Conservation (phyloP, 2,113 vertebrate genomes). For the Saccopteryx bilineata region DNA sequence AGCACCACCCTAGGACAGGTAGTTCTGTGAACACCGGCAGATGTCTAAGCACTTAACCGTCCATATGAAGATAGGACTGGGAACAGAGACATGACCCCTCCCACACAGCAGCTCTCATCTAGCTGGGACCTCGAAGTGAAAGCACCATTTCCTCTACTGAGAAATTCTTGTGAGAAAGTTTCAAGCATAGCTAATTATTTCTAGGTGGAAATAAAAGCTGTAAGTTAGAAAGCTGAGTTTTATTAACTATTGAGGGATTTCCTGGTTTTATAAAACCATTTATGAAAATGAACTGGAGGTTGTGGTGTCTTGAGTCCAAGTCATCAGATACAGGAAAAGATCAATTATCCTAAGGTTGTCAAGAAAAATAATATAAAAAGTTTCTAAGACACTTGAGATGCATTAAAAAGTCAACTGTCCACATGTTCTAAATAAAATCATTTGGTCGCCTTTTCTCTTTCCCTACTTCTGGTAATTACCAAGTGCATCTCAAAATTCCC, state of each 20-base stretch:
- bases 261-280: neutral
- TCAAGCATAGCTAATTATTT: slow-evolving; percentile 52
- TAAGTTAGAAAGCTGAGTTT: slow-evolving; percentile 18
- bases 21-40: neutral
- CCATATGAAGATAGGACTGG: neutral
- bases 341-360: neutral
- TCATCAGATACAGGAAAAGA: slow-evolving; percentile 29
- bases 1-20: neutral
- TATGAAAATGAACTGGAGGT: neutral
- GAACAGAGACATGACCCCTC: neutral
- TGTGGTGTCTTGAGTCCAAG: neutral
- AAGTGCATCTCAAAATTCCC: neutral
- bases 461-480: neutral
- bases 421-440: neutral
- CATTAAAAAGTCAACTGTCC: neutral
- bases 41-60: neutral
- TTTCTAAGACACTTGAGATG: neutral
- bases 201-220: neutral
- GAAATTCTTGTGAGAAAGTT: slow-evolving; percentile 47
- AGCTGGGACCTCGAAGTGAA: neutral
- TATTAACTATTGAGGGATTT: neutral
- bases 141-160: slow-evolving; percentile 41
- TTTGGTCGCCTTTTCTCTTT: neutral
- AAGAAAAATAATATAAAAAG: slow-evolving; percentile 38
- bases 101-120: neutral